Evolutionary conservation across 1,140 invertebrate genomes (phyloP), one percentile per base, ranked within the genome.

Genomic region (Polypedilum vanderplanki): DNA sequence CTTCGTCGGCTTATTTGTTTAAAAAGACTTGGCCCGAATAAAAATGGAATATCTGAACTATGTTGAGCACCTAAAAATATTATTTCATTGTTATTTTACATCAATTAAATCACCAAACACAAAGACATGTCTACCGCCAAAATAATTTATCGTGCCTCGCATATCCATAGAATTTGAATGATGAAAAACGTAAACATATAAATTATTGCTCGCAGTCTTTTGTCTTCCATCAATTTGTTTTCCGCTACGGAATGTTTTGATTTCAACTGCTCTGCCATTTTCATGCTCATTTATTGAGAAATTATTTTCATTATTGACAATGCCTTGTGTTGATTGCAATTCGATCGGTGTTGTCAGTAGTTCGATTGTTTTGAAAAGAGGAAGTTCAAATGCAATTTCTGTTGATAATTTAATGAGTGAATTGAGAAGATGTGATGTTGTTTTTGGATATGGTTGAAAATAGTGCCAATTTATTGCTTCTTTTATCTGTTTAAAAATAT

Each of bases 11-110:
- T 84, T 75, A 87, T 80, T 81, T 88, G 87, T 75, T 88, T 86
- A 76, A 89, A 87, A 7, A 89, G 80, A 15, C 86, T 83, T 33
- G 89, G 87, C 15, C 90, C 90, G 74, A 91, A 84, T 20, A 90
- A 79, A 24, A 89, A 85, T 3, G 90, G 80, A 75, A 91, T 80
- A 78, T 91, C 89, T 0, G 88, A 83, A 33, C 88, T 87, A 78
- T 90, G 87, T 0, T 85, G 84, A 20, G 88, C 86, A 22, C 87
- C 87, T 87, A 22, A 70, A 74, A 76, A 77, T 17, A 40, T 57
- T 40, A 74, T 57, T 10, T 9, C n/a, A n/a, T n/a, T n/a, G n/a
- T n/a, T n/a, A n/a, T n/a, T n/a, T n/a, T n/a, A 9, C 17, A 10
- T 40, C n/a, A 20, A 22, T 41, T 64, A 22, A 70, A 20, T 20